Evolutionary conservation across 35 echinoderm and acorn worm species (phyloP).

Genomic region (Hemicentrotus pulcherrimus): DNA sequence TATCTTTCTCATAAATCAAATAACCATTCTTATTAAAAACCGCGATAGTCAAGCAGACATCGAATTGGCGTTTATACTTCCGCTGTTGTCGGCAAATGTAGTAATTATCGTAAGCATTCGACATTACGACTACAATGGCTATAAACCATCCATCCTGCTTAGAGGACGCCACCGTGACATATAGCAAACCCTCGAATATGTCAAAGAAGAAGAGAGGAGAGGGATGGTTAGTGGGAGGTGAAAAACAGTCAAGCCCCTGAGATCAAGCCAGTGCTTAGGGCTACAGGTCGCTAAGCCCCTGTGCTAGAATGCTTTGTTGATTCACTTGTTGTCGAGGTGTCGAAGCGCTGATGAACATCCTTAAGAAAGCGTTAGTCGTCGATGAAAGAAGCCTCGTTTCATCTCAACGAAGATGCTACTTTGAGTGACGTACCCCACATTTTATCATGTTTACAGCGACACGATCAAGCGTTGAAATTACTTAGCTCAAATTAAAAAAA

Average conservation of each 20-base stretch:
- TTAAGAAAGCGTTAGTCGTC: neutral
- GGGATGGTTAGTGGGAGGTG: neutral
- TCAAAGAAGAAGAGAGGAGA: neutral
- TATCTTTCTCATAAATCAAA: no score
- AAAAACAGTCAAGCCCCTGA: neutral
- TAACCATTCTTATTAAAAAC: neutral
- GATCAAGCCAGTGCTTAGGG: neutral
- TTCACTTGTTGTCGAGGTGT: constrained; percentile 31
- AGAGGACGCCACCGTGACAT: neutral
- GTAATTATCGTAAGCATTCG: neutral
- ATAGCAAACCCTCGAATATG: neutral
- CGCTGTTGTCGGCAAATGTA: neutral
- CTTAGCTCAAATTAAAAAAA: no score
- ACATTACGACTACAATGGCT: neutral
- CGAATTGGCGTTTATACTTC: neutral
- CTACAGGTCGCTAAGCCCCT: neutral
- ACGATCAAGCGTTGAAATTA: no score
- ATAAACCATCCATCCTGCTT: neutral
- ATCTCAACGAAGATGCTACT: neutral
- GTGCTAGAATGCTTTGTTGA: neutral
- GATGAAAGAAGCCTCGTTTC: neutral
- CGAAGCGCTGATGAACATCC: neutral
- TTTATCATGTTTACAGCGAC: no score
- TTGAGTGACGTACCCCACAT: neutral
- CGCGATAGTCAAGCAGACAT: neutral